Base-by-base conservation (phyloP, 37 sponge, comb jelly and placozoan species). In the Ephydatia muelleri region DNA sequence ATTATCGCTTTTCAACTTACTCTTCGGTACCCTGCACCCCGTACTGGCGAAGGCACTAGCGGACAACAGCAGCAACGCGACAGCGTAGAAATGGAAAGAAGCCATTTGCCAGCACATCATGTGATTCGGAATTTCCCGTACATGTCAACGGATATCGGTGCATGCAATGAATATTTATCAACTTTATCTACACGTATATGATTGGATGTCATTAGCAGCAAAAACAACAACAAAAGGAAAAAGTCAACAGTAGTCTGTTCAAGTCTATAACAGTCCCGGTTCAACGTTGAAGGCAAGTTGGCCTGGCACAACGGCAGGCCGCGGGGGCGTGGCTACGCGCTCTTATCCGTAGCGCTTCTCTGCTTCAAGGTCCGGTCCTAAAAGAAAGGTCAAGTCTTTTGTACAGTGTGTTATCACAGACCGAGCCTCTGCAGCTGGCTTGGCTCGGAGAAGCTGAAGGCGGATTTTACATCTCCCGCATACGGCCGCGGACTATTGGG, bases 381-480 rank as follows among this genome's bases (percentile, higher is more conserved):
- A 4, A n/a, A n/a, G 19, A 43, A 43, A 57, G 19, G 57, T 57
- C 57, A 14, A 57, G 57, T 57, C 57, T 14, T 14, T 19, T 21
- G 19, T 11, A 57, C 57, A 57, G 19, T 57, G 57, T 14, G 16
- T 13, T 38, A 37, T 36, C 36, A 38, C 14, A 75, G 75, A 36
- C 75, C 75, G 1, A 38, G 8, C 9, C 43, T 87, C 21, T 35
- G 68, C 30, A 87, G 76, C 47, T 81, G 81, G 49, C 67, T 65
- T 2, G 87, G 87, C 19, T 76, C 87, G 28, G 87, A 87, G 68
- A 87, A 87, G 38, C 87, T 87, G 80, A 87, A 87, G 31, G 73
- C 65, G 1, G 87, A 73, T 30, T 79, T 86, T 9, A 86, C 65
- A 11, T 80, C 86, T 57, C 86, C 79, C 33, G 86, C 32, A 14